Conservation (phyloP, 2,113 vertebrate species). For the Synchiropus splendidus region DNA sequence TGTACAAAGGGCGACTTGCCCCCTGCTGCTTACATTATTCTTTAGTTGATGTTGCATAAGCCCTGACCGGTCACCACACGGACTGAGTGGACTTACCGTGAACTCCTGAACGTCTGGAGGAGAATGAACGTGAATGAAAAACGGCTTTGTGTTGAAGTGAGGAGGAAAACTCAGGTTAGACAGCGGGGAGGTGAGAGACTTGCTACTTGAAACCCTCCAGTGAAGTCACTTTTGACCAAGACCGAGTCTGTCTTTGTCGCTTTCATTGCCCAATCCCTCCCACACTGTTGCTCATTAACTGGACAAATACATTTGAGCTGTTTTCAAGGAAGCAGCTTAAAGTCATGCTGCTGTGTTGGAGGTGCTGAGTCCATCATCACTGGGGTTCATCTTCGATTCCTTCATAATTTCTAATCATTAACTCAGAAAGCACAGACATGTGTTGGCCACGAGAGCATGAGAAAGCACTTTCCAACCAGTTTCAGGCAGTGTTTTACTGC, state of each 20-base stretch:
- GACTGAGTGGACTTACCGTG: background rate
- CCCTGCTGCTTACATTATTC: background rate
- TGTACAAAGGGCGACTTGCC: slow-evolving; percentile 1
- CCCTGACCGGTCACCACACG: slow-evolving; percentile 14
- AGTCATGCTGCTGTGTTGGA: slow-evolving; percentile 19
- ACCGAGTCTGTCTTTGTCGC: background rate
- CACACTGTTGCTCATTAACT: slow-evolving; percentile 30
- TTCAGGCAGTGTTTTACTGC: background rate
- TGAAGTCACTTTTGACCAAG: slow-evolving; percentile 4
- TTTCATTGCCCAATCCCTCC: slow-evolving; percentile 1
- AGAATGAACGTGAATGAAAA: slow-evolving; percentile 3
- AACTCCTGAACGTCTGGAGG: slow-evolving; percentile 8
- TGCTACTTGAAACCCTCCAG: slow-evolving; percentile 16
- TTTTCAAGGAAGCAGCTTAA: slow-evolving; percentile 8
- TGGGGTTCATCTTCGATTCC: too few species aligned
- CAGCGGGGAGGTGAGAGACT: slow-evolving; percentile 18
- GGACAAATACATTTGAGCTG: background rate
- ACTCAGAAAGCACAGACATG: slow-evolving; percentile 13
- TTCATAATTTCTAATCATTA: slow-evolving; percentile 24
- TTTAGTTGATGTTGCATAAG: slow-evolving; percentile 12
- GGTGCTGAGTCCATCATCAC: background rate
- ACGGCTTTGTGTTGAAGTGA: slow-evolving; percentile 8
- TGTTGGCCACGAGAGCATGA: slow-evolving; percentile 10
- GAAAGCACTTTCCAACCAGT: slow-evolving; percentile 1
- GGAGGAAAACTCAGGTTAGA: slow-evolving; percentile 2